Evolutionary conservation across 2,888 invertebrate species (phyloP), one percentile per base, ranked within the genome.

Genomic region (Microctonus brassicae): DNA sequence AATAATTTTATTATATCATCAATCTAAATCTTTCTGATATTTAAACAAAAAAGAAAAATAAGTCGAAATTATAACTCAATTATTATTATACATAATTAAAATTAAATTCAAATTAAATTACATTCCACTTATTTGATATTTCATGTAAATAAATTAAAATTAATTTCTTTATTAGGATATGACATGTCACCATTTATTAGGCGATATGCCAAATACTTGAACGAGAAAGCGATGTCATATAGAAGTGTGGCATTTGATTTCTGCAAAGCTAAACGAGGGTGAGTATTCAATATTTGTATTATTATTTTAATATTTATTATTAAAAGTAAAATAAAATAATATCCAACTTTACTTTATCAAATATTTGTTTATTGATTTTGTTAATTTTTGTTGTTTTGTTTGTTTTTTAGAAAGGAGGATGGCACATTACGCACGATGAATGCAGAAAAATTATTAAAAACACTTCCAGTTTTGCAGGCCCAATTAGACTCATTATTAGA

Each of bases 151-250:
- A n/a, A n/a, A n/a, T n/a, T n/a, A n/a, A n/a, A n/a, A n/a, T 58
- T 58, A 13, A 34, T 34, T 68, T 75, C 66, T 76, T 52, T 33
- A 89, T 67, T 90, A 97, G 98, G 97, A 76, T 99, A 98, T 90
- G 99, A 99, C 89, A 99, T 99, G 98, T 99, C 99, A 64, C 97
- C 97, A 80, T 99, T 98, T 89, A 99, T 99, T 88, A 92, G 99
- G 87, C 93, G 98, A 81, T 99, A 99, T 90, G 98, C 99, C 87
- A 97, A 97, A 90, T 99, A 99, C 91, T 92, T 99, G 88, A 98
- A 99, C 88, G 99, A 99, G 90, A 99, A 99, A 90, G 98, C 99
- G 65, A 91, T 97, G 80, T 98, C 99, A 11, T 99, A 99, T 91
- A 93, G 99, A 89, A 95, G 96, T 72, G 98, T 99, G 85, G 99